These are phyloP conservation scores for Pelmatolapia mariae DNA, from an alignment of 2,113 vertebrate genomes.

Conservation along the genomic window DNA sequence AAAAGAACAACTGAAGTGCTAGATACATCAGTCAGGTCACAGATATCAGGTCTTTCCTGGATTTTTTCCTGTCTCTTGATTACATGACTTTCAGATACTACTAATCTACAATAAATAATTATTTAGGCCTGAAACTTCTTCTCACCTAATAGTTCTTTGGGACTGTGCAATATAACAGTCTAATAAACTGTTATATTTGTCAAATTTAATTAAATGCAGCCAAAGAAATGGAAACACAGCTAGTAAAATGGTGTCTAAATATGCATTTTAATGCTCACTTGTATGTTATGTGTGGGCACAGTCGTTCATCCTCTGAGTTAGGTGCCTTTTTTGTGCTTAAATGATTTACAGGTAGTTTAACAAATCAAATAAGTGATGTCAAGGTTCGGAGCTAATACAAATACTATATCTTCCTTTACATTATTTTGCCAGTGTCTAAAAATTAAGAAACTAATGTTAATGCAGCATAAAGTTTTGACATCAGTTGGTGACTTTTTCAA, in stretches of 20 bases:
- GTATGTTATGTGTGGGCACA: background rate
- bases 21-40: background rate
- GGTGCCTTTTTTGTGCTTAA: background rate
- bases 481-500: background rate
- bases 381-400: background rate
- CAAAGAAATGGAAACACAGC: background rate
- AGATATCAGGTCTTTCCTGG: background rate
- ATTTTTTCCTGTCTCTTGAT: background rate
- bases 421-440: background rate
- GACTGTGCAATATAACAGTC: too few species aligned
- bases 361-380: background rate
- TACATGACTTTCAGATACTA: background rate
- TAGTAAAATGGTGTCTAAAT: background rate
- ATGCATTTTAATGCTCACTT: background rate
- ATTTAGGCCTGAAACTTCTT: background rate
- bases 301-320: background rate
- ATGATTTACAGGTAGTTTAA: background rate
- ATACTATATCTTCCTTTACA: background rate
- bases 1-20: background rate
- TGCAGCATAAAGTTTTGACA: background rate
- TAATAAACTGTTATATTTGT: background rate
- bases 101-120: background rate
- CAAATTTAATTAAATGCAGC: background rate
- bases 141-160: background rate
- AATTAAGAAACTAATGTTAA: background rate